phyloP scores from a whole-genome alignment of 2,888 invertebrate species.

The Rugalucina vietnamica region DNA sequence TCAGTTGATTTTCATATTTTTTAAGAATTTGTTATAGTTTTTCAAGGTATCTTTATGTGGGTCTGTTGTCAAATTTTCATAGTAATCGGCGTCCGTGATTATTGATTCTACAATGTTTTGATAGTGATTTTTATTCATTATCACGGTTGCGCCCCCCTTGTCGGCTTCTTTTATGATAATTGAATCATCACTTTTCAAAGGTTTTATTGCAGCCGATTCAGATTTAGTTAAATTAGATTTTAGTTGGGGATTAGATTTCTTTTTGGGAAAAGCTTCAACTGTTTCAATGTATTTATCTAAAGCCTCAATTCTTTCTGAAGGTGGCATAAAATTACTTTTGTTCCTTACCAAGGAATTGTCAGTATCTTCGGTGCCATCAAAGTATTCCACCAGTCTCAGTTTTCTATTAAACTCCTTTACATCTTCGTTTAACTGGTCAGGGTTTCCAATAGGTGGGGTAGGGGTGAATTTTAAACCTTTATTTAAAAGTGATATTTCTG shows the following conservation, averaged over 20 bases:
- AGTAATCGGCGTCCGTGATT: neutral
- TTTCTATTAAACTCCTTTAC: neutral
- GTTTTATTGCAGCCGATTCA: no score
- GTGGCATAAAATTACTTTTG: neutral
- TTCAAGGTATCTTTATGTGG: no score
- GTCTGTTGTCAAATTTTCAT: neutral
- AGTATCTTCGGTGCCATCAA: neutral
- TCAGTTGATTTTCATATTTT: neutral
- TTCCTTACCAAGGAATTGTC: neutral
- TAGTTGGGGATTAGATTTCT: no score
- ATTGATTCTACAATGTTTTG: neutral
- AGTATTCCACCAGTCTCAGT: neutral
- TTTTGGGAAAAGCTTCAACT: no score
- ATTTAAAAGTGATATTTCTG: neutral
- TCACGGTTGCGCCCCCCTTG: neutral
- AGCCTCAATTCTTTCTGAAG: neutral
- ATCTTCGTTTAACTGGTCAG: neutral
- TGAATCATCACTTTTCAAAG: no score
- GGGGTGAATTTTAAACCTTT: neutral
- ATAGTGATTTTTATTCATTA: neutral
- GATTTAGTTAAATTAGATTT: no score
- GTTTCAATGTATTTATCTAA: neutral
- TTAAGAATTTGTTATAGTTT: no score
- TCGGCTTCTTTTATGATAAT: no score
- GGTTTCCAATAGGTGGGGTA: neutral